Evolutionary conservation across 2,797 vertebrate species (phyloP).

Genomic region (Manis javanica): DNA sequence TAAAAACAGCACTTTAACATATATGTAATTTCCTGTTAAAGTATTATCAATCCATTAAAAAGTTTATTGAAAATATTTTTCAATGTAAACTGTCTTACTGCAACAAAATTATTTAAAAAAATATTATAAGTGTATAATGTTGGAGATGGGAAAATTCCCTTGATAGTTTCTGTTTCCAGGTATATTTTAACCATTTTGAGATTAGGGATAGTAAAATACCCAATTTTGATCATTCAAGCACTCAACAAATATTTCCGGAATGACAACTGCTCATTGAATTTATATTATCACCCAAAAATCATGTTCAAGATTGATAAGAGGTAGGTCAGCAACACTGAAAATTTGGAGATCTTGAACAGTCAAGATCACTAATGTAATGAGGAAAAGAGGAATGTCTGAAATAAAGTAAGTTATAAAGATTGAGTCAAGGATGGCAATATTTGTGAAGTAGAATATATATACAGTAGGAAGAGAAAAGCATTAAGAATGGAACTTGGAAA

Average conservation of each 20-base stretch:
- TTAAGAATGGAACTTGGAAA: background rate
- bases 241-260: background rate
- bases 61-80: background rate
- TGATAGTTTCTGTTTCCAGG: background rate
- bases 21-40: background rate
- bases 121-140: background rate
- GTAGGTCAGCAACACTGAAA: background rate
- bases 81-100: background rate
- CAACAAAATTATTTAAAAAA: conserved; percentile 6
- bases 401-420: background rate
- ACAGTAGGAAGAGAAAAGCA: background rate
- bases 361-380: background rate
- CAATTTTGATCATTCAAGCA: background rate
- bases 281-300: background rate
- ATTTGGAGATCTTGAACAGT: background rate
- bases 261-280: background rate
- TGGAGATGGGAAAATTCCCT: background rate
- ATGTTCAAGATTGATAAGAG: background rate
- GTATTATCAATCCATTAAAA: background rate
- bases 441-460: background rate
- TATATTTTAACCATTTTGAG: background rate
- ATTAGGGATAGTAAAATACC: background rate
- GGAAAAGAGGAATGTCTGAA: background rate
- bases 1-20: background rate
- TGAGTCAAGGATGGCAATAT: too few relatives aligned